Evolutionary conservation across 1,140 invertebrate species (phyloP).

Genomic region (Ericerus pela): DNA sequence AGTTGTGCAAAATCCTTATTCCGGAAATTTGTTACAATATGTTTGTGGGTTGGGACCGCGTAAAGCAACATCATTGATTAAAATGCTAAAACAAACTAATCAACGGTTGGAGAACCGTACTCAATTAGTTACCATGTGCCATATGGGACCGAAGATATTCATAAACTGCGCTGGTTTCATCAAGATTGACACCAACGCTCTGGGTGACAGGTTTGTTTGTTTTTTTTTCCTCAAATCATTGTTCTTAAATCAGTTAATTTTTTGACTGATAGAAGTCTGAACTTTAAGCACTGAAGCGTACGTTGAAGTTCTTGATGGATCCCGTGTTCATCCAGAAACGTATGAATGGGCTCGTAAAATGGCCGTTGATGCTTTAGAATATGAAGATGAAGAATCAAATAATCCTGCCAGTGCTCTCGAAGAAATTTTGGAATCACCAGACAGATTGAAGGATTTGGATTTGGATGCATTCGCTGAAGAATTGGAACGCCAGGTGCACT

Average conservation of each 20-base stretch:
- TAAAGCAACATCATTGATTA: conserved; percentile 80
- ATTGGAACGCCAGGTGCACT: conserved; percentile 66
- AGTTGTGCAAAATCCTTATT: conserved; percentile 73
- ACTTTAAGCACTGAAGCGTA: conserved; percentile 68
- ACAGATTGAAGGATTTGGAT: conserved; percentile 90
- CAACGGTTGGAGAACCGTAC: conserved; percentile 86
- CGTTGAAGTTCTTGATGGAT: conserved; percentile 92
- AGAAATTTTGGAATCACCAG: conserved; percentile 91
- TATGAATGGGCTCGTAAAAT: conserved; percentile 99
- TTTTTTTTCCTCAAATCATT: too few relatives aligned
- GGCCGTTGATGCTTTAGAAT: conserved; percentile 97
- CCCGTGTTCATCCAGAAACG: conserved; percentile 94
- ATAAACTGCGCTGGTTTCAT: conserved; percentile 99
- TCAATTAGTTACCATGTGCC: conserved; percentile 84
- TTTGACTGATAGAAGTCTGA: conserved; percentile 16
- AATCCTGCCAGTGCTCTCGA: conserved; percentile 94
- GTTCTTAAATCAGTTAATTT: too few relatives aligned
- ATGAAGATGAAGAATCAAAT: conserved; percentile 83
- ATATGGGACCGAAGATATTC: conserved; percentile 97
- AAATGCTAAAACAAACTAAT: conserved; percentile 84
- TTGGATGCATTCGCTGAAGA: conserved; percentile 97
- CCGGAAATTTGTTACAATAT: conserved; percentile 87
- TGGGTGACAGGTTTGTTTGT: conserved; percentile 78
- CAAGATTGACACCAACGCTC: conserved; percentile 89
- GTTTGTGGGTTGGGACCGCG: conserved; percentile 91